These are phyloP conservation scores for Boulengeromyrus knoepffleri DNA, from an alignment of 2,113 vertebrate species.

Conservation along the genomic window DNA sequence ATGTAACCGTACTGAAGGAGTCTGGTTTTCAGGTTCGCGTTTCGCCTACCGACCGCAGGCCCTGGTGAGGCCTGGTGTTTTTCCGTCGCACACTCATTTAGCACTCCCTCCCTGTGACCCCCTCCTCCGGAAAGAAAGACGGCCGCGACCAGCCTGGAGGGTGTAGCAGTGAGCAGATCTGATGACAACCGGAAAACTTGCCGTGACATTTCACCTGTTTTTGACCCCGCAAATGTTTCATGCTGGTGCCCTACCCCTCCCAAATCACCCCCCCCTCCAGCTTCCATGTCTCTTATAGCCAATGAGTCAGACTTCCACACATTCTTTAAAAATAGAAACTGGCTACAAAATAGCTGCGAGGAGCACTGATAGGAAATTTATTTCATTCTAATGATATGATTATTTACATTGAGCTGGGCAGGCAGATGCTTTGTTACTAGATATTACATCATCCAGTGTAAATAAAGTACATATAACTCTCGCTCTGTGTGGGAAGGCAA, in stretches of 20 bases:
- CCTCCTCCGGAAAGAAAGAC: neutral
- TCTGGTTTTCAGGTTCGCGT: neutral
- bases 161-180: neutral
- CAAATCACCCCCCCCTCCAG: neutral
- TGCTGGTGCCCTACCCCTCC: neutral
- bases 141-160: neutral
- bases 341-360: neutral
- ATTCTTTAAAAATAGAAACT: slow-evolving; percentile 1
- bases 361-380: neutral
- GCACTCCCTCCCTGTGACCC: neutral
- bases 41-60: neutral
- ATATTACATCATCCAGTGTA: neutral
- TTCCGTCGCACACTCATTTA: neutral
- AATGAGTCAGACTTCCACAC: neutral
- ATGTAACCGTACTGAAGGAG: neutral
- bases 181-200: neutral
- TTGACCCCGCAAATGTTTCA: neutral
- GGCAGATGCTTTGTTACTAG: neutral
- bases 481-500: neutral
- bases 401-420: neutral
- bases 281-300: neutral
- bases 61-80: neutral
- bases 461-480: neutral
- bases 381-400: neutral
- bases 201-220: neutral